phyloP scores from a whole-genome alignment of 2,888 invertebrate species.

The Caenorhabditis becei region DNA sequence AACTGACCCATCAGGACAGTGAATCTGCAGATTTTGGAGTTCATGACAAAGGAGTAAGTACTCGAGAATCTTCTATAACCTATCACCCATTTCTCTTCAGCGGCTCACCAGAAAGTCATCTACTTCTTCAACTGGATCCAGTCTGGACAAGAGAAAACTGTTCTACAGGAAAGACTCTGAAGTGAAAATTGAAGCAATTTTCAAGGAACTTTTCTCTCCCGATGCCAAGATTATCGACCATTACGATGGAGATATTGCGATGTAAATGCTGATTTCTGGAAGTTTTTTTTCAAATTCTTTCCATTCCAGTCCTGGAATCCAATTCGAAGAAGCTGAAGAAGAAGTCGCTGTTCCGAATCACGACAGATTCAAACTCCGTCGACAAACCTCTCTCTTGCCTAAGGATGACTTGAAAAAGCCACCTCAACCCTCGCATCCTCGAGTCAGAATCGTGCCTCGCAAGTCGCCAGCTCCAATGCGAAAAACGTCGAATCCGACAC shows the following conservation, averaged over 20 bases:
- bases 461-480: slow-evolving; percentile 49
- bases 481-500: slow-evolving; percentile 46
- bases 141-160: slow-evolving; percentile 28
- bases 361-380: slow-evolving; percentile 49
- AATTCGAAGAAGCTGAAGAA: slow-evolving; percentile 21
- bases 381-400: slow-evolving; percentile 39
- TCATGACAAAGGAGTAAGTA: neutral
- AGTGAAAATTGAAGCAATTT: slow-evolving; percentile 59
- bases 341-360: slow-evolving; percentile 20
- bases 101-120: slow-evolving; percentile 49
- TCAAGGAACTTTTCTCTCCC: slow-evolving; percentile 59
- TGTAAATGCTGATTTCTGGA: too few relatives aligned
- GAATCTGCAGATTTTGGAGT: neutral
- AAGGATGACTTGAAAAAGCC: slow-evolving; percentile 21
- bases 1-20: slow-evolving; percentile 34
- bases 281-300: too few relatives aligned
- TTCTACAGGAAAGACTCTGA: slow-evolving; percentile 52
- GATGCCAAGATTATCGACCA: slow-evolving; percentile 61
- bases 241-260: slow-evolving; percentile 35
- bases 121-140: slow-evolving; percentile 24
- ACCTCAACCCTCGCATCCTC: slow-evolving; percentile 9
- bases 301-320: slow-evolving; percentile 32
- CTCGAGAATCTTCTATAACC: too few relatives aligned
- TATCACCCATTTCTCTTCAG: slow-evolving; percentile 27
- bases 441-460: slow-evolving; percentile 27